phyloP scores from a whole-genome alignment of 2,113 vertebrate species.

The Proteles cristata region DNA sequence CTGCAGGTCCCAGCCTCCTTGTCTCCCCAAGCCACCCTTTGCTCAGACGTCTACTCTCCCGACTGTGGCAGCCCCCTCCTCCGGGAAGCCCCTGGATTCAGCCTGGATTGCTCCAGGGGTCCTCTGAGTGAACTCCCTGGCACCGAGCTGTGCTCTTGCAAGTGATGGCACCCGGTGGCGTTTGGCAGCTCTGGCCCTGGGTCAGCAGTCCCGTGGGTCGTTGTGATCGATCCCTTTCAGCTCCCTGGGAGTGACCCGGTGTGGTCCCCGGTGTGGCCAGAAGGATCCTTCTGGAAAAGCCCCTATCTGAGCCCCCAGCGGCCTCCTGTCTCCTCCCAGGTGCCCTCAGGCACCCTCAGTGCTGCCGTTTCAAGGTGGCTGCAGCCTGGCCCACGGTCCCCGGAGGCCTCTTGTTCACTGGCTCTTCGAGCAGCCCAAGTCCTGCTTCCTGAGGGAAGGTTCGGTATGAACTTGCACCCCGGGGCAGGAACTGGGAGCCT shows the following conservation, averaged over 20 bases:
- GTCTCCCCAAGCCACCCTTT: too few species aligned
- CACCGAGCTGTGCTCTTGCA: neutral
- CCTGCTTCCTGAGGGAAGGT: neutral
- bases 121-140: neutral
- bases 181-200: neutral
- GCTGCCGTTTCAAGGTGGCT: neutral
- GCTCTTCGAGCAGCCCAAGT: neutral
- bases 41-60: neutral
- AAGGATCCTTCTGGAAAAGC: neutral
- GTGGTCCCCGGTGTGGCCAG: neutral
- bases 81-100: neutral
- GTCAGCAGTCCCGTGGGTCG: neutral
- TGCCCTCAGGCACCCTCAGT: neutral
- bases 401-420: neutral
- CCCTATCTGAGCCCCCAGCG: neutral
- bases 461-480: too few species aligned
- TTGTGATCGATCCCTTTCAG: neutral
- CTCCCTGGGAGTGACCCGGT: neutral
- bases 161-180: neutral
- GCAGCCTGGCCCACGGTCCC: rapidly evolving
- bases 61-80: neutral
- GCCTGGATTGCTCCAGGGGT: neutral
- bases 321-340: neutral
- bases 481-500: neutral
- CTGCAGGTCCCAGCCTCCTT: neutral